These are phyloP conservation scores for Ascaphus truei DNA, from an alignment of 2,113 vertebrate species.

Conservation along the genomic window DNA sequence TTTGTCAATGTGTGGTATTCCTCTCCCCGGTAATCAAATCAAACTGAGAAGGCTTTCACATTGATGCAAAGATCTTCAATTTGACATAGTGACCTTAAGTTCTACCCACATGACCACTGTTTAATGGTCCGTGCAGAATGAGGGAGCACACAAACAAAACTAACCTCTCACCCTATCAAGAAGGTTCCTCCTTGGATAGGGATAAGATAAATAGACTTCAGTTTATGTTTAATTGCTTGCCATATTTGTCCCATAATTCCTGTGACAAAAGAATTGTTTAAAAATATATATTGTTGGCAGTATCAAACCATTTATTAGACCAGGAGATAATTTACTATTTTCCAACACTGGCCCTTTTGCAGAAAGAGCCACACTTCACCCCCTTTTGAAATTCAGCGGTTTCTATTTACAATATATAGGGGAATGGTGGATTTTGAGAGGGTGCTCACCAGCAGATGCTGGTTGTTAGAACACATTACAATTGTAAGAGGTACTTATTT, in stretches of 20 bases:
- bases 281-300: too few relatives aligned
- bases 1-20: too few relatives aligned
- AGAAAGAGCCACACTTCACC: too few relatives aligned
- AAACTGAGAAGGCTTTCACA: neutral
- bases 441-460: too few relatives aligned
- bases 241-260: neutral
- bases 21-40: neutral
- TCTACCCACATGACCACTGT: slow-evolving; percentile 12
- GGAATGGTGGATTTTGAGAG: too few relatives aligned
- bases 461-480: too few relatives aligned
- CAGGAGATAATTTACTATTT: too few relatives aligned
- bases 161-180: slow-evolving; percentile 27
- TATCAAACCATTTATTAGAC: too few relatives aligned
- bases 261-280: neutral
- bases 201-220: slow-evolving; percentile 28
- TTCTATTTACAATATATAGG: too few relatives aligned
- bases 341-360: too few relatives aligned
- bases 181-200: neutral
- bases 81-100: slow-evolving; percentile 12
- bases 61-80: slow-evolving; percentile 4
- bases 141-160: slow-evolving; percentile 32
- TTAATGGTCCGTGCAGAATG: slow-evolving; percentile 28
- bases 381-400: too few relatives aligned
- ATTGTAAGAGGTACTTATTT: too few relatives aligned
- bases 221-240: neutral